phyloP scores from a whole-genome alignment of 2,797 vertebrate species.

The Microcaecilia unicolor region DNA sequence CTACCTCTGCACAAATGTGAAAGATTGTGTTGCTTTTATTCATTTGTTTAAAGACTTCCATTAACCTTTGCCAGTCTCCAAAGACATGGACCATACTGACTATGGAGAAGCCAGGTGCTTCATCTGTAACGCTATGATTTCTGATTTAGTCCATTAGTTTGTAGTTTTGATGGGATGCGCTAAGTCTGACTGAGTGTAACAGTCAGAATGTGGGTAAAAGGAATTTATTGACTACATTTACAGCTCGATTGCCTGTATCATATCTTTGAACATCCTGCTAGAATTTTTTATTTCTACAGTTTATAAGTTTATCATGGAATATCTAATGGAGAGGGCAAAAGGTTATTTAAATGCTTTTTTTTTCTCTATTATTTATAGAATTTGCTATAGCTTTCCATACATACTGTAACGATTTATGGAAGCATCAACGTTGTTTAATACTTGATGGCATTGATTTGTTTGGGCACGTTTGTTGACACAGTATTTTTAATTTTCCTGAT shows the following conservation, averaged over 20 bases:
- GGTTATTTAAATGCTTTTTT: neutral
- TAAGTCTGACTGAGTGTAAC: neutral
- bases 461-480: neutral
- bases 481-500: neutral
- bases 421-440: neutral
- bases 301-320: neutral
- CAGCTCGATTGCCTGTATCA: constrained; percentile 15
- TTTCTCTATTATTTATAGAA: no score
- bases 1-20: constrained; percentile 1
- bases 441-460: neutral
- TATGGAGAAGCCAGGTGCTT: constrained; percentile 9
- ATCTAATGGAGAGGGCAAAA: constrained; percentile 5
- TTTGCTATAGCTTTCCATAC: no score
- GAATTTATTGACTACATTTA: constrained; percentile 9
- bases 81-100: neutral
- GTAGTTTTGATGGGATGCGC: constrained; percentile 7
- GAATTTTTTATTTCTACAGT: constrained; percentile 19
- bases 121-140: neutral
- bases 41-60: no score
- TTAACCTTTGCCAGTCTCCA: neutral
- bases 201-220: constrained; percentile 6
- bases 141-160: constrained; percentile 7
- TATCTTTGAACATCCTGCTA: constrained; percentile 1
- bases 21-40: constrained; percentile 16
- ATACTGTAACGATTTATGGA: no score